A percentile compares a stretch with the other conserved stretches of the same genome.
phyloP scores from a whole-genome alignment of 2,113 vertebrate genomes.

The Thunnus thynnus region DNA sequence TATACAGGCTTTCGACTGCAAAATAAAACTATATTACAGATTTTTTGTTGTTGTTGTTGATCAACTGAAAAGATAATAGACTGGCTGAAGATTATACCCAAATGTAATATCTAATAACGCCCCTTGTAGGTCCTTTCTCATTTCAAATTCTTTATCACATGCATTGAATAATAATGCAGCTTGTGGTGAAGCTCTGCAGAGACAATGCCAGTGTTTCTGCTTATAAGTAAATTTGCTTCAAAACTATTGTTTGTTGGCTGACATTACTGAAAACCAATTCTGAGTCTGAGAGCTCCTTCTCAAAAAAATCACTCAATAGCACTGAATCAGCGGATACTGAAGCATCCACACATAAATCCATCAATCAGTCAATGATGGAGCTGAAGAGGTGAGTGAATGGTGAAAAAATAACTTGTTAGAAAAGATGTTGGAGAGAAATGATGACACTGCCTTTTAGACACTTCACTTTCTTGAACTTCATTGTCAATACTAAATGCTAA shows the following conservation, averaged over 20 bases:
- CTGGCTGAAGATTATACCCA: neutral
- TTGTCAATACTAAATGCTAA: constrained; percentile 15
- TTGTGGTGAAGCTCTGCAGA: neutral
- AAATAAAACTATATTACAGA: neutral
- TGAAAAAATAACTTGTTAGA: neutral
- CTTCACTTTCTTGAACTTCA: constrained; percentile 12
- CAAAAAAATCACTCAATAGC: constrained; percentile 28
- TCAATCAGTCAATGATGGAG: constrained; percentile 10
- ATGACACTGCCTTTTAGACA: neutral
- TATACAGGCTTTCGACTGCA: neutral
- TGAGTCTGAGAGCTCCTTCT: constrained; percentile 13
- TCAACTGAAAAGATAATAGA: neutral
- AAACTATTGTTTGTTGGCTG: constrained; percentile 11
- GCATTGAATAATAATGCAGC: neutral
- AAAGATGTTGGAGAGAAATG: neutral
- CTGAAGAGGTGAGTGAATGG: constrained; percentile 12
- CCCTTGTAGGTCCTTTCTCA: neutral
- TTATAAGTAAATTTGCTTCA: neutral
- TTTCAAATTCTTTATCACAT: neutral
- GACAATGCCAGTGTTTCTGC: neutral
- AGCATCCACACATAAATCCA: constrained; percentile 13
- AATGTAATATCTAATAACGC: neutral
- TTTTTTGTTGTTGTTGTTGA: neutral
- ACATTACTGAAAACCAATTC: constrained; percentile 32
- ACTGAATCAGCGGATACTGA: constrained; percentile 14